Evolutionary conservation across 2,113 vertebrate species (phyloP), one percentile per base, ranked within the genome.

Genomic region (Tamias sibiricus): DNA sequence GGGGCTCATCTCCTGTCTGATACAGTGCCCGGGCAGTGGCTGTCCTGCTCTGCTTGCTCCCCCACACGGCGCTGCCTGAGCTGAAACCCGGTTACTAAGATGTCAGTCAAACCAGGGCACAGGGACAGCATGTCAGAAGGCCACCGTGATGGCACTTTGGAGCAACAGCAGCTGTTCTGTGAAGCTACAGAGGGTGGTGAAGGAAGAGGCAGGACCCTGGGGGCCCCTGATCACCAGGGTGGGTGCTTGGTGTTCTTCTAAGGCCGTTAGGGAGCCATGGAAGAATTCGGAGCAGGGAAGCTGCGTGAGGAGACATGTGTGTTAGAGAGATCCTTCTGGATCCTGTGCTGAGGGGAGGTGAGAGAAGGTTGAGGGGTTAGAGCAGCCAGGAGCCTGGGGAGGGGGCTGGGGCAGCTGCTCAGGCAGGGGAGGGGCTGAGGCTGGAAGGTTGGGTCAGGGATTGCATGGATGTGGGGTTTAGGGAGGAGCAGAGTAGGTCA

Each of bases 11-110:
- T 80, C 35, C 4, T 52, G 32, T 92, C 62, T 77, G 85, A 1
- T 28, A 1, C 13, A n/a, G 13, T 19, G 24, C 93, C 59, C 0
- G 42, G 17, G 35, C 6, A 3, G 64, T 1, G 0, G 19, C 90
- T 22, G 35, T 40, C 72, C 0, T 3, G 2, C 20, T 40, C 19
- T 1, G 9, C 6, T 0, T 26, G 64, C 77, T 8, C 54, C 49
- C 57, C 14, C 13, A 1, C 47, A 2, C 1, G 30, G 71, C 57
- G 5, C 6, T 35, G 47, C 85, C 26, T 13, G 2, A 22, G 20
- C 72, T 32, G 30, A 82, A 49, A 26, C 5, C 37, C 22, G 42
- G 12, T 74, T 19, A 2, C 11, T 62, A 13, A 59, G 75, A 17
- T 14, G 24, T 16, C 28, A 42, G 42, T 68, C 32, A 6, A 75